phyloP scores from a whole-genome alignment of 1,140 invertebrate species.

The Archivesica marissinica region DNA sequence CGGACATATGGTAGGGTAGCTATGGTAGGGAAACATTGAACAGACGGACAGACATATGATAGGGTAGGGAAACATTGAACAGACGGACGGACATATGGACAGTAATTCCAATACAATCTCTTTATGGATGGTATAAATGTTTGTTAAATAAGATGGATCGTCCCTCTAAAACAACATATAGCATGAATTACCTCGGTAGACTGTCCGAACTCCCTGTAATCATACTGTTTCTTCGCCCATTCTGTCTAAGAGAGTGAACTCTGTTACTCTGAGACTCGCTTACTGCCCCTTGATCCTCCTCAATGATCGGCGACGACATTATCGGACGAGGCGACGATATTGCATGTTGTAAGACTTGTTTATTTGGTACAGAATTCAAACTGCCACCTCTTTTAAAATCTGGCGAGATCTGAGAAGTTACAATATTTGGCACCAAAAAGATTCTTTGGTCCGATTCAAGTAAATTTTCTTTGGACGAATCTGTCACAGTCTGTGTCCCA shows the following conservation, averaged over 20 bases:
- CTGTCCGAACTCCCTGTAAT: conserved; percentile 82
- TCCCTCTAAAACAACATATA: too few relatives aligned
- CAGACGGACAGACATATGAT: too few relatives aligned
- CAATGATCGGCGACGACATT: conserved; percentile 33
- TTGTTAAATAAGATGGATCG: too few relatives aligned
- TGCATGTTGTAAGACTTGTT: conserved; percentile 33
- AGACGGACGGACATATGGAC: too few relatives aligned
- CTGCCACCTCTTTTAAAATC: not conserved
- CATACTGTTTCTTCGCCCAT: conserved; percentile 75
- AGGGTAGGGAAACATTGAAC: too few relatives aligned
- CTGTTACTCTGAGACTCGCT: conserved; percentile 17
- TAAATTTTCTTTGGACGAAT: conserved; percentile 41
- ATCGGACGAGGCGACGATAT: conserved; percentile 24
- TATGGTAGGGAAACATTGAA: too few relatives aligned
- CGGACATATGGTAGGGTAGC: too few relatives aligned
- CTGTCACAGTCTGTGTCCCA: not conserved
- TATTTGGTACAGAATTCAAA: not conserved
- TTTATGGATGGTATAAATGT: too few relatives aligned
- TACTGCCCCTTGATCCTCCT: conserved; percentile 58
- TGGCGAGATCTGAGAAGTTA: not conserved
- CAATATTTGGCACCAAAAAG: conserved; percentile 16
- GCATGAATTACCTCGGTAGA: conserved; percentile 79
- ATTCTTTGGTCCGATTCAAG: not conserved
- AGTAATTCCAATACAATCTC: too few relatives aligned
- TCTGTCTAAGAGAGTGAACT: conserved; percentile 53